These are phyloP conservation scores for Solen grandis DNA, from an alignment of 1,140 invertebrate species.

Conservation along the genomic window DNA sequence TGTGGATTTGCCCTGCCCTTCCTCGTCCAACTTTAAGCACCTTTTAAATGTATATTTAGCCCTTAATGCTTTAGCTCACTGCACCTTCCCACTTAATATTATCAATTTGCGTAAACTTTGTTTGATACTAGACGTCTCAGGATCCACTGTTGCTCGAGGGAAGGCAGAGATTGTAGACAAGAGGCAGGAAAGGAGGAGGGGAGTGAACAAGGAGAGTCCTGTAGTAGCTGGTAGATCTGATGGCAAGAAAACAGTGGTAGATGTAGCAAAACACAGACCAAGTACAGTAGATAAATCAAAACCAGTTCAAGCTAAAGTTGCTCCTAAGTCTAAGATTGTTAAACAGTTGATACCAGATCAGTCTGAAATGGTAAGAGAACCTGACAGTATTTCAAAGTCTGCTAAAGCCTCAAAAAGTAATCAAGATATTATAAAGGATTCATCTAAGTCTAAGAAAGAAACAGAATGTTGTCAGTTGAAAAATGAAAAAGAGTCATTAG, in stretches of 20 bases:
- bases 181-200: not conserved
- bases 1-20: not conserved
- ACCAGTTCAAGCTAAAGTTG: not conserved
- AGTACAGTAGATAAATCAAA: not conserved
- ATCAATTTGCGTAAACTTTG: conserved; percentile 43
- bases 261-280: not conserved
- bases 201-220: not conserved
- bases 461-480: too few relatives aligned
- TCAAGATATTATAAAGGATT: too few relatives aligned
- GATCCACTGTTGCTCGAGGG: not conserved
- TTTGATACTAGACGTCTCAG: conserved; percentile 51
- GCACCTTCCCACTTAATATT: too few relatives aligned
- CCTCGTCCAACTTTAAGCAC: not conserved
- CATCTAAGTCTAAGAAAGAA: too few relatives aligned
- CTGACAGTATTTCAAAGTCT: too few relatives aligned
- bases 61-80: not conserved
- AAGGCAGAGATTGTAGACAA: not conserved
- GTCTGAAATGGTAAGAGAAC: too few relatives aligned
- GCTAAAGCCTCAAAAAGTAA: too few relatives aligned
- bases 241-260: not conserved
- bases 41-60: not conserved
- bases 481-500: too few relatives aligned
- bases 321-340: not conserved
- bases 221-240: not conserved
- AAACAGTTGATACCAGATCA: not conserved